phyloP scores from a whole-genome alignment of 2,797 vertebrate species.

The Danio tinwini region DNA sequence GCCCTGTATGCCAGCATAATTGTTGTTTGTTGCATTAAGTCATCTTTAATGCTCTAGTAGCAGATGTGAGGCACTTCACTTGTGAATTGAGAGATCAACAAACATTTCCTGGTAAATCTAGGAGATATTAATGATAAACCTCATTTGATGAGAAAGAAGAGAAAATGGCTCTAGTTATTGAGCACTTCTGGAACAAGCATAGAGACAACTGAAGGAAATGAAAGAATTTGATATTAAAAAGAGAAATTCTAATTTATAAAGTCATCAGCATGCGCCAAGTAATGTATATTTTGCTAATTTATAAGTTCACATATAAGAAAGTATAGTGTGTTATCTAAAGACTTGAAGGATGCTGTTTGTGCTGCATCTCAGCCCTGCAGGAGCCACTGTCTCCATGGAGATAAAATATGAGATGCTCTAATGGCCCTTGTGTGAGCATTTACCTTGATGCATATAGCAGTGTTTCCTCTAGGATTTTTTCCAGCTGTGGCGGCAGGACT shows the following conservation, averaged over 20 bases:
- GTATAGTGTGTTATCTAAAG: too few relatives aligned
- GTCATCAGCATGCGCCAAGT: too few relatives aligned
- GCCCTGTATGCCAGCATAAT: too few relatives aligned
- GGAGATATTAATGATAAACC: not conserved
- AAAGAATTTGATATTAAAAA: not conserved
- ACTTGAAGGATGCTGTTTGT: not conserved
- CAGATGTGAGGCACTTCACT: not conserved
- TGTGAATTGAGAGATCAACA: not conserved
- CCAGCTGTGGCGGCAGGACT: too few relatives aligned
- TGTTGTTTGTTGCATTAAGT: too few relatives aligned
- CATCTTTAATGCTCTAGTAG: not conserved
- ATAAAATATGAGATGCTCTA: not conserved
- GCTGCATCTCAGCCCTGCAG: not conserved
- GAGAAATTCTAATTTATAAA: not conserved
- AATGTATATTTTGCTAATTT: too few relatives aligned
- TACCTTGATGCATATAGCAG: not conserved
- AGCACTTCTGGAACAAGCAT: not conserved
- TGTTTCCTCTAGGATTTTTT: too few relatives aligned
- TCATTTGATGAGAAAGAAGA: too few relatives aligned
- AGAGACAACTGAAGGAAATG: not conserved
- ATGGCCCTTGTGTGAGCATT: not conserved
- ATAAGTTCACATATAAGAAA: too few relatives aligned
- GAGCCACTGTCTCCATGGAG: not conserved
- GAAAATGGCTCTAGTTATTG: too few relatives aligned
- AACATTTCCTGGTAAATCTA: not conserved